phyloP scores from a whole-genome alignment of 2,113 vertebrate genomes.

The Paraplagusia blochii region DNA sequence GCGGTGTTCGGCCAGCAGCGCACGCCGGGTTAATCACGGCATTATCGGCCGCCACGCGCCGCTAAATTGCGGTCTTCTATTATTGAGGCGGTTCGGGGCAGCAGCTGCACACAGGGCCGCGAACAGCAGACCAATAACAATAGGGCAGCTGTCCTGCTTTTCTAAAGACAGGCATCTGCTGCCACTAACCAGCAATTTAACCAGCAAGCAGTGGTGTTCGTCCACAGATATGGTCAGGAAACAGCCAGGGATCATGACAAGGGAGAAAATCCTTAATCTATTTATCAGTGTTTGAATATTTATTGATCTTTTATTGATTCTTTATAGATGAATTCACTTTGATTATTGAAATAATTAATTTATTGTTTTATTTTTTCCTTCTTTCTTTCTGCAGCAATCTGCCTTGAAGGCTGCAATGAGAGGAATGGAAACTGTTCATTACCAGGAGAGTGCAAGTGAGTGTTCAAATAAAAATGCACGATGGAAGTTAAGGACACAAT shows the following conservation, averaged over 20 bases:
- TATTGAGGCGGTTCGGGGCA: slow-evolving; percentile 63
- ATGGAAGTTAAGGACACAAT: too few species aligned
- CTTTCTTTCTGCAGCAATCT: slow-evolving; percentile 82
- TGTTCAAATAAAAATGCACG: too few species aligned
- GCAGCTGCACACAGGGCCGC: slow-evolving; percentile 77
- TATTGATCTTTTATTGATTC: too few species aligned
- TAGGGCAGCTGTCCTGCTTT: slow-evolving; percentile 78
- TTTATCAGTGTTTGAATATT: too few species aligned
- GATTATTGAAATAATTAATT: neutral
- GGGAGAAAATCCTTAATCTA: too few species aligned
- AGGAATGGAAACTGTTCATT: slow-evolving; percentile 89
- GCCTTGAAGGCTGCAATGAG: slow-evolving; percentile 89
- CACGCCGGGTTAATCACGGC: slow-evolving; percentile 80
- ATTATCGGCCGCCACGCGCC: slow-evolving; percentile 81
- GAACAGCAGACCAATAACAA: slow-evolving; percentile 74
- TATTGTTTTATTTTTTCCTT: neutral
- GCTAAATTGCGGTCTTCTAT: slow-evolving; percentile 73
- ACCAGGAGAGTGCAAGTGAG: slow-evolving; percentile 95
- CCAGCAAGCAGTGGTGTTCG: slow-evolving; percentile 35
- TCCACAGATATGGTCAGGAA: slow-evolving; percentile 23
- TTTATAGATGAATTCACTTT: too few species aligned
- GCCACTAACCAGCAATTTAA: slow-evolving; percentile 70
- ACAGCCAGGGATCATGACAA: too few species aligned
- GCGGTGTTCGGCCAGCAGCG: slow-evolving; percentile 69
- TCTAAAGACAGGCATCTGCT: slow-evolving; percentile 77